phyloP scores from a whole-genome alignment of 2,888 invertebrate genomes.

The Amphipoea lucens region DNA sequence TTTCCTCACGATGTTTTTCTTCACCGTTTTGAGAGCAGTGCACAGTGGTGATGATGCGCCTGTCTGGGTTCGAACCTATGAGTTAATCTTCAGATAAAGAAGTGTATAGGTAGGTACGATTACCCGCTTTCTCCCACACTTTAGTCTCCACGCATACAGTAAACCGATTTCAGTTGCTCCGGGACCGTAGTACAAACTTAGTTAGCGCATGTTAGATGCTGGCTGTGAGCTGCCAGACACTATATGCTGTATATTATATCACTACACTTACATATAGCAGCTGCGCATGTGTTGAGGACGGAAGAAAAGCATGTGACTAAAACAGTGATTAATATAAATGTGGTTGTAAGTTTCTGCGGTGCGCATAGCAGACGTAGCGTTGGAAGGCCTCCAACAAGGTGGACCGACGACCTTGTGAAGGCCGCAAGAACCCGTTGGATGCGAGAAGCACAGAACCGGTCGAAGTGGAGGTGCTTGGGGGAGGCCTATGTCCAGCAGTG shows the following conservation, averaged over 20 bases:
- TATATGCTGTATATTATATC: conserved; percentile 46
- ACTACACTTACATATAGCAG: conserved; percentile 4
- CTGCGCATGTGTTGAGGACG: background rate
- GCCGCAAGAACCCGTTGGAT: no score
- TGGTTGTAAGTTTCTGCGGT: background rate
- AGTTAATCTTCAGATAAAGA: background rate
- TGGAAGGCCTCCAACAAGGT: no score
- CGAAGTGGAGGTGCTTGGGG: no score
- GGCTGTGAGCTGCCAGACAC: conserved; percentile 51
- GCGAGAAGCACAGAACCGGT: no score
- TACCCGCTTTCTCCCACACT: conserved; percentile 16
- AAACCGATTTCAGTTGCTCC: conserved; percentile 80
- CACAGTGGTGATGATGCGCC: background rate
- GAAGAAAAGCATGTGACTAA: background rate
- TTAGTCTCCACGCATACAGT: conserved; percentile 62
- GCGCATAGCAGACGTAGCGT: background rate
- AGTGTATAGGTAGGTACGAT: background rate
- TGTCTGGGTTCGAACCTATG: background rate
- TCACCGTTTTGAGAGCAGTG: background rate
- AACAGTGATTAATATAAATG: background rate
- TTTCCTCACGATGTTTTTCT: background rate
- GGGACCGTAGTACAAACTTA: conserved; percentile 76
- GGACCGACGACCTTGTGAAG: no score
- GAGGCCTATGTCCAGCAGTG: no score
- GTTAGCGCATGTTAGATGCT: conserved; percentile 78